These are phyloP conservation scores for Gryllus bimaculatus DNA, from an alignment of 1,140 invertebrate species.

Conservation along the genomic window DNA sequence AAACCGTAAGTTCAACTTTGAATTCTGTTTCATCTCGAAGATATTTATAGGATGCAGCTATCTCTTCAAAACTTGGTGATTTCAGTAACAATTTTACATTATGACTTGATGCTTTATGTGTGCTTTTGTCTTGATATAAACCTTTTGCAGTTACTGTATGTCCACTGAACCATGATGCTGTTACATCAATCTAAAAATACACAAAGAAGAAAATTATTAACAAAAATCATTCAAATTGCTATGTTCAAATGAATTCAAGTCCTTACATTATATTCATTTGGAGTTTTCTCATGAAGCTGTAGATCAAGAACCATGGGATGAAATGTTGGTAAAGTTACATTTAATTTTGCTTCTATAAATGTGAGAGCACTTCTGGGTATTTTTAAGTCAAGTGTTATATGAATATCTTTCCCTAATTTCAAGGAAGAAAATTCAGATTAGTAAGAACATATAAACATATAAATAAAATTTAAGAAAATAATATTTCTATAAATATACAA, in stretches of 20 bases:
- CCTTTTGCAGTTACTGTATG: constrained; percentile 57
- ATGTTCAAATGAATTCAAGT: constrained; percentile 13
- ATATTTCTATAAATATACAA: neutral
- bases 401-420: constrained; percentile 47
- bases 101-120: constrained; percentile 46
- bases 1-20: constrained; percentile 13
- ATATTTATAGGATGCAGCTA: constrained; percentile 27
- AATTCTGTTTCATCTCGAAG: constrained; percentile 16
- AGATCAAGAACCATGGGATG: constrained; percentile 45
- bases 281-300: constrained; percentile 44
- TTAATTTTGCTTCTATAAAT: constrained; percentile 46
- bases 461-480: neutral
- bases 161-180: constrained; percentile 68
- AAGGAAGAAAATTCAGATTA: constrained; percentile 12
- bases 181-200: constrained; percentile 45
- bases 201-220: constrained; percentile 10
- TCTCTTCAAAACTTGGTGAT: constrained; percentile 58
- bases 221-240: neutral
- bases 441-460: constrained; percentile 10
- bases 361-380: constrained; percentile 44
- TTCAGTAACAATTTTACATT: constrained; percentile 56
- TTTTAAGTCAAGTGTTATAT: constrained; percentile 37
- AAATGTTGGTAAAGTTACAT: constrained; percentile 50
- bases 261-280: constrained; percentile 46
- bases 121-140: constrained; percentile 59